Evolutionary conservation across 2,113 vertebrate genomes (phyloP).

Genomic region (Amblyopsis rosae): DNA sequence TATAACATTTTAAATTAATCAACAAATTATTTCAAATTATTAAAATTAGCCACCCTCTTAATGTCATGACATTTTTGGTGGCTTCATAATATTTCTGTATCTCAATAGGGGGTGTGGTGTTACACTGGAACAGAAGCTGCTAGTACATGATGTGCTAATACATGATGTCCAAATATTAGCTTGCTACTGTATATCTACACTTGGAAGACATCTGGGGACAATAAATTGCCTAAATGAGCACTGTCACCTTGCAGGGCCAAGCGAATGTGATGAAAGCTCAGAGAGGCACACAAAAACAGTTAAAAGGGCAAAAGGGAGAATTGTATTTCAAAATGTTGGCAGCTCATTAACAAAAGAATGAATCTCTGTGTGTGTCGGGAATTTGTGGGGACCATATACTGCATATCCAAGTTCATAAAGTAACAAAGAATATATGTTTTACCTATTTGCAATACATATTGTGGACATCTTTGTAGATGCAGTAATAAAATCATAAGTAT

Average conservation of each 20-base stretch:
- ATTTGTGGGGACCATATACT: conserved; percentile 13
- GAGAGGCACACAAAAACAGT: conserved; percentile 28
- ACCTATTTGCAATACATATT: conserved; percentile 9
- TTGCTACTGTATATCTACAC: conserved; percentile 29
- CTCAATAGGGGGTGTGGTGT: not conserved
- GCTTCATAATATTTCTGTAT: not conserved
- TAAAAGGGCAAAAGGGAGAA: conserved; percentile 15
- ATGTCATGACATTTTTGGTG: too few relatives aligned
- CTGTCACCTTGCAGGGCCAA: conserved; percentile 40
- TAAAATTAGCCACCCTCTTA: not conserved
- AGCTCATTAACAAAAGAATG: conserved; percentile 41
- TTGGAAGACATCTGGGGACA: conserved; percentile 26
- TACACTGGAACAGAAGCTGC: conserved; percentile 1
- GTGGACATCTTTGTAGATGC: conserved; percentile 18
- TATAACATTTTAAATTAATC: not conserved
- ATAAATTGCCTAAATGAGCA: conserved; percentile 46
- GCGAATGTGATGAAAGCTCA: conserved; percentile 31
- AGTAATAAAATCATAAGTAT: conserved; percentile 7
- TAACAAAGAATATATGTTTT: conserved; percentile 2
- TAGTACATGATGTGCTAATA: conserved; percentile 30
- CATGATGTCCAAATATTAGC: conserved; percentile 56
- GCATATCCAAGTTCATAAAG: conserved; percentile 5
- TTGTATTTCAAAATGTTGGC: conserved; percentile 27
- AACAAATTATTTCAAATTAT: not conserved
- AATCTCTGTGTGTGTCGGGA: conserved; percentile 17